Evolutionary conservation across 2,113 vertebrate genomes (phyloP).

Genomic region (Heliornis fulica): DNA sequence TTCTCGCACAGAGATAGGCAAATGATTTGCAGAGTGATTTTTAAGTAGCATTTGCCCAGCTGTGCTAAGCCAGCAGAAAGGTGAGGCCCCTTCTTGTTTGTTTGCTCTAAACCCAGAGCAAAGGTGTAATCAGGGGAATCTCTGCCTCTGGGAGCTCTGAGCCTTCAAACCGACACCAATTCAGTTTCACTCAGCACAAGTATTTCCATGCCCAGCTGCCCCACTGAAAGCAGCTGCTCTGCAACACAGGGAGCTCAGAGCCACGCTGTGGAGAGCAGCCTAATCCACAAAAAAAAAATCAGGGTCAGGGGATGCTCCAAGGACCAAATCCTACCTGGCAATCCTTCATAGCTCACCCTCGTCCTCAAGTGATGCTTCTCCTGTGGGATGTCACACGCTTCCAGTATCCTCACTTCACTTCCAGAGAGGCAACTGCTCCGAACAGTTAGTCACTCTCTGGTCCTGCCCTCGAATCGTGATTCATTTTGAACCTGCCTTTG

Average conservation of each 20-base stretch:
- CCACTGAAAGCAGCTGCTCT: neutral
- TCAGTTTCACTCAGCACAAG: neutral
- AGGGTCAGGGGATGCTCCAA: neutral
- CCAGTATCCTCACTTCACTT: neutral
- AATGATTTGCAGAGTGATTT: neutral
- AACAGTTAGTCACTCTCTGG: slow-evolving; percentile 20
- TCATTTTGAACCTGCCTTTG: slow-evolving; percentile 49
- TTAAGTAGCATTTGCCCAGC: neutral
- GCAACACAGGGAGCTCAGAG: neutral
- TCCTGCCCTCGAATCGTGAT: slow-evolving; percentile 44
- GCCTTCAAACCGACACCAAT: neutral
- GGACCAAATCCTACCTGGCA: neutral
- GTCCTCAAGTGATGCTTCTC: neutral
- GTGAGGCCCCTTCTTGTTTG: neutral
- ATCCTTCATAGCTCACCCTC: neutral
- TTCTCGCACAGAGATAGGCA: slow-evolving; percentile 36
- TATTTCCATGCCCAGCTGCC: neutral
- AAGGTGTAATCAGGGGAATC: neutral
- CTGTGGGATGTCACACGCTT: neutral
- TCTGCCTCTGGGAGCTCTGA: neutral
- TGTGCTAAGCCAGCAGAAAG: neutral
- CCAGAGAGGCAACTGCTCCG: neutral
- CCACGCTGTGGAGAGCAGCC: neutral
- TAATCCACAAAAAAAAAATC: neutral
- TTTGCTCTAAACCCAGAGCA: neutral